Evolutionary conservation across 2,888 invertebrate species (phyloP).

Genomic region (Carcina quercana): DNA sequence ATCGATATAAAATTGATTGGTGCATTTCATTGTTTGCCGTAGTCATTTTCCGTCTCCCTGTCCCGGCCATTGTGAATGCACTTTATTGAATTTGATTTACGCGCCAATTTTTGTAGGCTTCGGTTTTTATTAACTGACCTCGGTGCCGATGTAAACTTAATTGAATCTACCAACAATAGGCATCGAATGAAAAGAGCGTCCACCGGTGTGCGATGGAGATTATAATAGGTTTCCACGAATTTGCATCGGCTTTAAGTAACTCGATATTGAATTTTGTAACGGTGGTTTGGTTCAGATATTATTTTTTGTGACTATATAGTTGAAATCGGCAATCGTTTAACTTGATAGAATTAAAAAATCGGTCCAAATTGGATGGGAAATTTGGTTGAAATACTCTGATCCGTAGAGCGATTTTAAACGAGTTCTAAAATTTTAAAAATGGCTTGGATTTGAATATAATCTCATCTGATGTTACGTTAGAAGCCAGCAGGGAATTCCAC

Average conservation of each 20-base stretch:
- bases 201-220: slow-evolving; percentile 70
- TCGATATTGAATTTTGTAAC: slow-evolving; percentile 60
- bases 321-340: too few relatives aligned
- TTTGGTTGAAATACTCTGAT: too few relatives aligned
- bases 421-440: too few relatives aligned
- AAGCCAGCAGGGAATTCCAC: too few relatives aligned
- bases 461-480: too few relatives aligned
- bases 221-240: slow-evolving; percentile 69
- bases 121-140: slow-evolving; percentile 73
- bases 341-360: too few relatives aligned
- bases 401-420: too few relatives aligned
- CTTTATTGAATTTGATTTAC: slow-evolving; percentile 73
- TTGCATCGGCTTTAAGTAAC: slow-evolving; percentile 64
- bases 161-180: slow-evolving; percentile 72
- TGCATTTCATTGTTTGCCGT: slow-evolving; percentile 40
- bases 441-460: too few relatives aligned
- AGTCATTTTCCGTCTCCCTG: slow-evolving; percentile 50
- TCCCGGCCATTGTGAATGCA: slow-evolving; percentile 55
- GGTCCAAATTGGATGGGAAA: too few relatives aligned
- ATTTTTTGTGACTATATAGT: too few relatives aligned
- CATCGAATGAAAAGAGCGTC: slow-evolving; percentile 69
- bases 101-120: slow-evolving; percentile 69
- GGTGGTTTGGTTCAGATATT: too few relatives aligned
- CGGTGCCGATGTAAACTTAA: slow-evolving; percentile 72
- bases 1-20: slow-evolving; percentile 32